These are phyloP conservation scores for Buphagus erythrorhynchus DNA, from an alignment of 2,797 vertebrate species.

Conservation along the genomic window DNA sequence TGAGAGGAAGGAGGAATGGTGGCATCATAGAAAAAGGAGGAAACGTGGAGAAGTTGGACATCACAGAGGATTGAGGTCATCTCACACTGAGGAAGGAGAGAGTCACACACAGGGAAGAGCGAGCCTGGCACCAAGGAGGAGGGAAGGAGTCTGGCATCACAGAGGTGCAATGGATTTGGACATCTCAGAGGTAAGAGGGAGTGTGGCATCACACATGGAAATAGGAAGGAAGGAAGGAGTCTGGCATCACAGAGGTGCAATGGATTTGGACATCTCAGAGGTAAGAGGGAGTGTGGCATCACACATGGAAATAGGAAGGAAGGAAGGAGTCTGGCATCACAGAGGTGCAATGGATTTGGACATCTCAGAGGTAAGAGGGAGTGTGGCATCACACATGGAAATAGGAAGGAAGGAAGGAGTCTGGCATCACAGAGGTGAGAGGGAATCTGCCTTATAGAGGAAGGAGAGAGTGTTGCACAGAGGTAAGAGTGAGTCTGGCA, in stretches of 20 bases:
- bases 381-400: background rate
- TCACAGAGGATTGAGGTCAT: background rate
- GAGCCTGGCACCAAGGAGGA: background rate
- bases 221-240: background rate
- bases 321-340: background rate
- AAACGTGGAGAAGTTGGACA: background rate
- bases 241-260: background rate
- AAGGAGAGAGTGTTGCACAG: background rate
- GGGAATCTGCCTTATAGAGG: background rate
- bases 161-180: background rate
- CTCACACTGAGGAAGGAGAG: background rate
- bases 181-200: background rate
- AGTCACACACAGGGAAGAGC: background rate
- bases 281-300: background rate
- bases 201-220: background rate
- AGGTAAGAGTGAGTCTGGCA: background rate
- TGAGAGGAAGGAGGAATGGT: background rate
- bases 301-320: background rate
- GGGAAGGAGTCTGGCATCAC: background rate
- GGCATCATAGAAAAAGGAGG: background rate
- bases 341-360: background rate
- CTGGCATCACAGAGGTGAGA: background rate
- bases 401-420: background rate
- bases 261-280: background rate
- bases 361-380: background rate